These are phyloP conservation scores for Geothlypis trichas DNA, from an alignment of 2,113 vertebrate genomes.

Conservation along the genomic window DNA sequence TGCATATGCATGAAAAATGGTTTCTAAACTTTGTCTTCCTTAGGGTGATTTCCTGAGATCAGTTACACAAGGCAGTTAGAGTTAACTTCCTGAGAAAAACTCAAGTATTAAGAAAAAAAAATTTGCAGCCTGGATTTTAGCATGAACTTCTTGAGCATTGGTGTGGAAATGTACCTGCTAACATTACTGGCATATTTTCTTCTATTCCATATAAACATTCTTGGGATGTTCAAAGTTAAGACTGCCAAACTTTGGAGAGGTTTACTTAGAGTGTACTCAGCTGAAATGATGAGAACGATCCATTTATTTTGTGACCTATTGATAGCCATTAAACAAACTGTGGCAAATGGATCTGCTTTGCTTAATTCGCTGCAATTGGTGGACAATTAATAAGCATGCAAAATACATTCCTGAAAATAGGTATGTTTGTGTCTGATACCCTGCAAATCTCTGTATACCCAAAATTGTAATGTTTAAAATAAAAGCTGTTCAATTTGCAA, in stretches of 20 bases:
- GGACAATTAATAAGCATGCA: background rate
- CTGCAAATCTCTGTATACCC: background rate
- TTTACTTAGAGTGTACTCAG: slow-evolving; percentile 23
- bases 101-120: background rate
- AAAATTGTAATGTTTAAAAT: background rate
- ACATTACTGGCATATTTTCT: background rate
- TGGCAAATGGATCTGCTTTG: slow-evolving; percentile 3
- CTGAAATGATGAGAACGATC: background rate
- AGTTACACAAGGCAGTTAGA: background rate
- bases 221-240: background rate
- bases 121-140: background rate
- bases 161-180: background rate
- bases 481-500: background rate
- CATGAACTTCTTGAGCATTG: background rate
- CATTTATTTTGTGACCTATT: slow-evolving; percentile 45
- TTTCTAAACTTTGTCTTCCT: background rate
- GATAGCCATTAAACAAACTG: slow-evolving; percentile 3
- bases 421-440: background rate
- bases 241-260: background rate
- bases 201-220: background rate
- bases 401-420: background rate
- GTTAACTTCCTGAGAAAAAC: background rate
- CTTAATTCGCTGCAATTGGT: background rate
- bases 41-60: background rate
- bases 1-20: background rate